Evolutionary conservation across 2,113 vertebrate species (phyloP).

Genomic region (Potamarius usumacintae): DNA sequence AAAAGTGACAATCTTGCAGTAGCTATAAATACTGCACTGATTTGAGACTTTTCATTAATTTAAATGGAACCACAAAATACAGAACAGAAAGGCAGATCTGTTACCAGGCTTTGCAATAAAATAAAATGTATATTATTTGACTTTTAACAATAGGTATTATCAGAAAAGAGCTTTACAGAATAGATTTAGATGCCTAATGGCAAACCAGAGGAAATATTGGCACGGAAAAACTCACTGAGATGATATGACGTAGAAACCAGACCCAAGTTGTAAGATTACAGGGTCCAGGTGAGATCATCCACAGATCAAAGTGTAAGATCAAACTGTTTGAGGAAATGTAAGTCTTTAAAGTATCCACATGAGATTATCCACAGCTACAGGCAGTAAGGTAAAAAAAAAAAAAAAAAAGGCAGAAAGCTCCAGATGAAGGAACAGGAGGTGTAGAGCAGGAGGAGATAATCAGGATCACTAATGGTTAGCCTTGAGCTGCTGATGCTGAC

Average conservation of each 20-base stretch:
- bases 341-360: neutral
- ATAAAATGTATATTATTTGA: neutral
- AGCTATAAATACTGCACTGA: neutral
- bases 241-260: neutral
- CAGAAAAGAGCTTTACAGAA: neutral
- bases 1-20: neutral
- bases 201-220: neutral
- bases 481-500: constrained; percentile 24
- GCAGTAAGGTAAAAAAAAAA: neutral
- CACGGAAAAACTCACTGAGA: neutral
- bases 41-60: neutral
- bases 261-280: neutral
- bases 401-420: constrained; percentile 4
- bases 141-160: neutral
- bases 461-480: constrained; percentile 18
- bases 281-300: neutral
- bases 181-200: neutral
- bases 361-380: neutral
- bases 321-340: neutral
- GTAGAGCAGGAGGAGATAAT: constrained; percentile 16
- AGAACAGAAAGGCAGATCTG: neutral
- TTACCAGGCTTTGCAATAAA: neutral
- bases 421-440: constrained; percentile 19
- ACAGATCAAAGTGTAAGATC: neutral
- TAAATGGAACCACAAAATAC: neutral